Base-by-base conservation (phyloP, 1,140 invertebrate genomes). In the Drosophila aff. region DNA sequence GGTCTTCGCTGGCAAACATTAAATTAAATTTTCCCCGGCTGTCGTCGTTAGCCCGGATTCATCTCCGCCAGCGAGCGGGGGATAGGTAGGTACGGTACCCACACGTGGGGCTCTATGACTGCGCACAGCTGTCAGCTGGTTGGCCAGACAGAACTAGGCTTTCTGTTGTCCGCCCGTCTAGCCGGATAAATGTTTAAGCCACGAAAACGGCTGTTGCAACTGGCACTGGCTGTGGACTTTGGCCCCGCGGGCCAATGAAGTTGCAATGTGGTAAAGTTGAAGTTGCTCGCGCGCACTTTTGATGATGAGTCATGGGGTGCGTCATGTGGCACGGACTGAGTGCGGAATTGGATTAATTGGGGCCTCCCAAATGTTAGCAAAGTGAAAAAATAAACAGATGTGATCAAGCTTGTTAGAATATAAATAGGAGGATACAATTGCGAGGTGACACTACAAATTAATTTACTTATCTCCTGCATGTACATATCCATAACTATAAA, bases 61-160 rank as follows among this genome's bases (percentile, higher is more conserved):
- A 50, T 68, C 38, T 66, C 62, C 47, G 28, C 28, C 38, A 55
- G 4, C 1, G 26, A 53, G 63, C 18, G 63, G 49, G 33, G 33
- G n/a, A 9, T 10, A 33, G 18, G 21, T 10, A 33, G 18, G 21
- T 15, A 21, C 10, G 26, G 21, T 44, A 62, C 38, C 15, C 50
- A 49, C 61, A 59, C 43, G 38, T 64, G 53, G 26, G 33, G 52
- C 47, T 74, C 47, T 59, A 33, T 63, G 69, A 67, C 77, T 38
- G 40, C 40, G 67, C 74, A 71, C 83, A 87, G 83, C 83, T 87
- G 84, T 83, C 84, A 89, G 84, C 84, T 86, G 82, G 26, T 79
- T 47, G 81, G 65, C 83, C 71, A 89, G 84, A 87, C 84, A 67
- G 85, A 87, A 84, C 83, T 87, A 78, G 84, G 78, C 82, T 81